Conservation (phyloP, 2,797 vertebrate genomes). For the Crenuchus spilurus region DNA sequence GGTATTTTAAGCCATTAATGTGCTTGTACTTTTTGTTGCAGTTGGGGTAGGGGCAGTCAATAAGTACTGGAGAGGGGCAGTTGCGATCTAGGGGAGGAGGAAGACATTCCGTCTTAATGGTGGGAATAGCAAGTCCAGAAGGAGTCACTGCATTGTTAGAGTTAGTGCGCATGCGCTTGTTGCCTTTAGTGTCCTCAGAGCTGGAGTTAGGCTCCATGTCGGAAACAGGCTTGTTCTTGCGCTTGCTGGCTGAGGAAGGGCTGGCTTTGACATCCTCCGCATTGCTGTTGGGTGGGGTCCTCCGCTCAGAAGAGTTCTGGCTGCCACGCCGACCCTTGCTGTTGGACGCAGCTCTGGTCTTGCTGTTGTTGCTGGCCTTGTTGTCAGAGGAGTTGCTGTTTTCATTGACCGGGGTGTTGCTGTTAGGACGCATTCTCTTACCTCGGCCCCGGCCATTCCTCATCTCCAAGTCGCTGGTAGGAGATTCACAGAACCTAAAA, state of each 20-base stretch:
- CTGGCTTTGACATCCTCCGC: conserved; percentile 94
- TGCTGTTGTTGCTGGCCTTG: conserved; percentile 89
- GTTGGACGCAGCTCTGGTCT: conserved; percentile 92
- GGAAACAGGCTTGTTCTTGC: conserved; percentile 93
- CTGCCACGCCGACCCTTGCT: conserved; percentile 97
- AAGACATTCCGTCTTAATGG: conserved; percentile 86
- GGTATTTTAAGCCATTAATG: conserved; percentile 98
- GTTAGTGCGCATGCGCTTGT: conserved; percentile 96
- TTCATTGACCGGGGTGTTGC: conserved; percentile 92
- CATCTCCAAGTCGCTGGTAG: conserved; percentile 98
- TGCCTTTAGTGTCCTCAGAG: conserved; percentile 98
- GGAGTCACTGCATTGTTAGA: conserved; percentile 85
- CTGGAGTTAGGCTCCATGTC: conserved; percentile 99
- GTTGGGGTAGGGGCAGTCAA: conserved; percentile 97
- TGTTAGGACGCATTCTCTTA: conserved; percentile 95
- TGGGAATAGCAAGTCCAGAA: conserved; percentile 77
- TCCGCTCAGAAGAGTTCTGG: conserved; percentile 94
- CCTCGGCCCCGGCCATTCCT: conserved; percentile 95
- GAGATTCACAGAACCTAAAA: conserved; percentile 95
- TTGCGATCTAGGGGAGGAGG: conserved; percentile 86
- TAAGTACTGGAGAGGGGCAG: conserved; percentile 94
- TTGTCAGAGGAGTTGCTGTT: conserved; percentile 86
- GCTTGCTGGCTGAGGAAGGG: conserved; percentile 90
- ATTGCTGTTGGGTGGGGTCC: conserved; percentile 86
- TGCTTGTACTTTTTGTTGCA: conserved; percentile 99